Base-by-base conservation (phyloP, 1,140 invertebrate genomes). In the Rhagoletis pomonella region DNA sequence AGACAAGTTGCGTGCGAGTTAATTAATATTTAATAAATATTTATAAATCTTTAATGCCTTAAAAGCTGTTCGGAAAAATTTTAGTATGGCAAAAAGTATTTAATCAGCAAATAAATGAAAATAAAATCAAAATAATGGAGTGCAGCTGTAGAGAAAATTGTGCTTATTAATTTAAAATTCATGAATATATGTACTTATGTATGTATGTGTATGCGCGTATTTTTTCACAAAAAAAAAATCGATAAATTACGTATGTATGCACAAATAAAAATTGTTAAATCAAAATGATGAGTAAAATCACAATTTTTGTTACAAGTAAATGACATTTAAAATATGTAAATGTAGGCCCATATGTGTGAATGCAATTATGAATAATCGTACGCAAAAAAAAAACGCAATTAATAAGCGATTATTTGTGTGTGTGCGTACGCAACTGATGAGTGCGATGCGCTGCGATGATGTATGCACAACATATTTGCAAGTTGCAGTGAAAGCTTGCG, bases 21-120 rank as follows among this genome's bases (percentile, higher is more conserved):
- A 73, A 73, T 73, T 73, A 73, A 73, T 14, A 73, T 44, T 44
- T 47, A 73, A 44, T 73, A 44, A 73, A 73, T 73, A 73, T 73
- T 73, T 73, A 42, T 42, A 73, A 14, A 4, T 42, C 14, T 44
- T 44, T 73, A 73, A 47, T 47, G 14, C 67, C 14, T 17, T 55
- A 14, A 44, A 14, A 10, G 67, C 12, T 62, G 1, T 73, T n/a
- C 44, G 3, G 42, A 17, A 44, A 44, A 73, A 14, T 73, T n/a
- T 4, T 14, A n/a, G 29, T 4, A n/a, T 73, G 44, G 44, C 6
- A 14, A 69, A 42, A 73, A 67, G 44, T 42, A 73, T 6, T 73
- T 12, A 73, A 73, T 73, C 67, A 73, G 42, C 17, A 3, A 44
- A 10, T n/a, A 14, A 73, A 42, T 73, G 44, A 73, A 73, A 44